Base-by-base conservation (phyloP, 92 coral and sea anemone genomes). In the Epizoanthus ramosus region DNA sequence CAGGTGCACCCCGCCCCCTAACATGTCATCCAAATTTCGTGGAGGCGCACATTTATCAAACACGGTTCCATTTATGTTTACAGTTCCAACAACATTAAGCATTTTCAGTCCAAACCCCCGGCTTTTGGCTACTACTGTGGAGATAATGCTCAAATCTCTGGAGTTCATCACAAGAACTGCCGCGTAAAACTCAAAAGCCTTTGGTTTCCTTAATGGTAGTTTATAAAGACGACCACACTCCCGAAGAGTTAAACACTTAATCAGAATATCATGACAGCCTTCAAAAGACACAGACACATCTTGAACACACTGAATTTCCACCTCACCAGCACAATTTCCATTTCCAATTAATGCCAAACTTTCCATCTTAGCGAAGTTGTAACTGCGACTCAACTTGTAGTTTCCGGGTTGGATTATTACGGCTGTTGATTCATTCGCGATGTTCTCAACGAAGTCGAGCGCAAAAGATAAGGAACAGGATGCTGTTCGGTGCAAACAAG, bases 1-100 rank as follows among this genome's bases (percentile, higher is more conserved):
- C 10, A 95, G 52, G 28, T 85, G 81, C n/a, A 95, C 58, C 2
- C 95, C 97, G 7, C 98, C 97, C 37, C 97, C 98, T 53, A 43
- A 28, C 13, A 50, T 73, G 3, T 37, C 59, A 35, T 84, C 24
- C 9, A 22, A 59, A 10, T 60, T 43, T 4, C 65, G 71, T 5
- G 22, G 77, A 31, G 90, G 84, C 17, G 68, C 23, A 54, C 92
- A 90, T 31, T 80, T 75, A 10, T 43, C 64, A 71, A 94, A 92
- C 61, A 63, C 24, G 18, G 91, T 81, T 8, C 86, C 58, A 21
- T 58, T 85, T 67, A 95, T 74, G 31, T 57, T 85, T 37, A 95
- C 88, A 18, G 25, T 61, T 64, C 93, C 97, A 19, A 83, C 93
- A 28, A 87, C 93, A 84, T 93, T 88, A 57, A 76, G 90, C 39